Evolutionary conservation across 2,888 invertebrate species (phyloP).

Genomic region (Ochropacha duplaris): DNA sequence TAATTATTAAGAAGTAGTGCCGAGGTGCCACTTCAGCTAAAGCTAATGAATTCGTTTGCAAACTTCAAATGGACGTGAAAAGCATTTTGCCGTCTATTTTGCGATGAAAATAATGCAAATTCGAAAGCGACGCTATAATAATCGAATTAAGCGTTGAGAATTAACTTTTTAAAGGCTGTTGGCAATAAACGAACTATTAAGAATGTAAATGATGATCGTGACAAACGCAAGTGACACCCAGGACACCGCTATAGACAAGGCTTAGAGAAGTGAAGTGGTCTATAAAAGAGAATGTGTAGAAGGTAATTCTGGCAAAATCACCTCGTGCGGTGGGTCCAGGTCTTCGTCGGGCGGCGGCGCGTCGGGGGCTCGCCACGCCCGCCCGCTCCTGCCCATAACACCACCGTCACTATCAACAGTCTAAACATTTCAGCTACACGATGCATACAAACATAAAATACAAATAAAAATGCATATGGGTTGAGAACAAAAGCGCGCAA

Average conservation of each 20-base stretch:
- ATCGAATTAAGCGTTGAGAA: slow-evolving; percentile 15
- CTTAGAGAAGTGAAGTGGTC: slow-evolving; percentile 70
- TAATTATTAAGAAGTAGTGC: slow-evolving; percentile 50
- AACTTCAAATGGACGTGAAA: slow-evolving; percentile 17
- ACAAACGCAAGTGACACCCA: slow-evolving; percentile 67
- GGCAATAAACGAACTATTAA: slow-evolving; percentile 3
- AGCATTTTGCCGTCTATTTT: slow-evolving; percentile 17
- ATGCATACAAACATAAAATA: slow-evolving; percentile 16
- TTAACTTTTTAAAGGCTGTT: slow-evolving; percentile 11
- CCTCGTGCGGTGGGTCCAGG: slow-evolving; percentile 77
- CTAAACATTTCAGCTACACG: slow-evolving; percentile 28
- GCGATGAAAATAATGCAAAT: slow-evolving; percentile 21
- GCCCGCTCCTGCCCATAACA: slow-evolving; percentile 78
- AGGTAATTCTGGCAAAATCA: slow-evolving; percentile 83
- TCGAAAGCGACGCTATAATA: slow-evolving; percentile 33
- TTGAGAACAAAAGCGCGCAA: not conserved
- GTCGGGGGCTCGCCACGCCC: slow-evolving; percentile 71
- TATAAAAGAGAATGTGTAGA: slow-evolving; percentile 61
- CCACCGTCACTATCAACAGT: slow-evolving; percentile 52
- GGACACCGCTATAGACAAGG: slow-evolving; percentile 64
- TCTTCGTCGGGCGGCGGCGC: slow-evolving; percentile 72
- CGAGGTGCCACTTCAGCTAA: slow-evolving; percentile 67
- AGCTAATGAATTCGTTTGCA: slow-evolving; percentile 32
- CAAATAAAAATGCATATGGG: not conserved
- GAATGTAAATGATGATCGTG: slow-evolving; percentile 32